Base-by-base conservation (phyloP, 2,888 invertebrate genomes). In the Polyommatus icarus region DNA sequence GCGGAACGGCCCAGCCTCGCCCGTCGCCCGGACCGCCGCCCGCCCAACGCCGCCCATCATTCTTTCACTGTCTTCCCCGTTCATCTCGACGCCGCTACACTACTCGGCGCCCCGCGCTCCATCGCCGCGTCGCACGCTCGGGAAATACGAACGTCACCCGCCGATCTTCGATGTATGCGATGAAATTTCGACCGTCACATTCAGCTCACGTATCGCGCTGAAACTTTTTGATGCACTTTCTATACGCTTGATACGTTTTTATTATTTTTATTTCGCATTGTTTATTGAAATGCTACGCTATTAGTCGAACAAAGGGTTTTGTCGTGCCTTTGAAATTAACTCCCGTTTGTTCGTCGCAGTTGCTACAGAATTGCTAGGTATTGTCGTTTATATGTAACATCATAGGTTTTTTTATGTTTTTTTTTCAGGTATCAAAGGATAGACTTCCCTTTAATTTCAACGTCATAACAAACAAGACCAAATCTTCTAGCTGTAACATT, bases 1-100 rank as follows among this genome's bases (percentile, higher is more conserved):
- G 88, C 88, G 88, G 87, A 87, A 89, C 84, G 81, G 78, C 86
- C 84, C 89, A 86, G 88, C 89, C 87, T 88, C 89, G 83, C 89
- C 88, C 87, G 87, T 88, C 89, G 83, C 89, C 88, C 87, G 87
- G 87, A 85, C 82, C 79, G 85, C 84, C 89, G 85, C 86, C 87
- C 89, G 87, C 88, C 88, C 88, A 86, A 83, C 81, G 83, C 84
- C 82, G 83, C 83, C 79, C 80, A 76, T 76, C 79, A 76, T 76
- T 59, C 73, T 76, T 59, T 59, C 73, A 77, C 72, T 72, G 72
- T 72, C 57, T 24, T 54, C 77, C 77, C 40, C 72, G 36, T 72
- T 72, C 59, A 73, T 57, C 72, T 50, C 57, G 29, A 40, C 59
- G 59, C 40, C 57, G 36, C 73, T 59, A 77, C 40, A 71, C 24